phyloP scores from a whole-genome alignment of 2,888 invertebrate species.

The Rapana venosa region DNA sequence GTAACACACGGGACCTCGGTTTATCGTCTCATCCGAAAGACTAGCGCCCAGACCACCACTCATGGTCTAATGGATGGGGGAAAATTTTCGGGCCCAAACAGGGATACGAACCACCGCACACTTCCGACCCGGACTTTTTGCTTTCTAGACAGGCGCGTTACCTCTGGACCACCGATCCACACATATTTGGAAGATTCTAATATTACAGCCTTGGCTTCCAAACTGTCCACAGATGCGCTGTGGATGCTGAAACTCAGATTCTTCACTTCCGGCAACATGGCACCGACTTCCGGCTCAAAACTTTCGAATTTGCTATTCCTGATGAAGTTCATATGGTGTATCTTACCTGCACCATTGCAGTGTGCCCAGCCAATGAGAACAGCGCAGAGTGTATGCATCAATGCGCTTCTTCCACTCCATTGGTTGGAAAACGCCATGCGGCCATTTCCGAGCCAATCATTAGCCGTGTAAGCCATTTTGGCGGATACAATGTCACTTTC shows the following conservation, averaged over 20 bases:
- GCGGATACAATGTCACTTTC: not conserved
- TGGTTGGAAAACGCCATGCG: not conserved
- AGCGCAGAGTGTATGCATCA: constrained; percentile 43
- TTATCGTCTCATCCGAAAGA: no score
- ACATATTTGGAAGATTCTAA: no score
- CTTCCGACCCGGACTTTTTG: no score
- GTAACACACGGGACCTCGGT: no score
- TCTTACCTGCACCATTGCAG: constrained; percentile 57
- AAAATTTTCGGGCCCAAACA: no score
- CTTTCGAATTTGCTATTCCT: constrained; percentile 57
- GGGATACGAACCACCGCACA: no score
- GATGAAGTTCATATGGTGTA: constrained; percentile 54
- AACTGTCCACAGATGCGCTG: constrained; percentile 34
- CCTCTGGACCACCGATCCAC: no score
- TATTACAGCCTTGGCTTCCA: no score
- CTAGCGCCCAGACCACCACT: no score
- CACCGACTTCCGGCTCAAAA: constrained; percentile 57
- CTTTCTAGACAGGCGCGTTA: no score
- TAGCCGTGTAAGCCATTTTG: not conserved
- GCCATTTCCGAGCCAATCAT: not conserved
- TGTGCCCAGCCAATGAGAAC: constrained; percentile 53
- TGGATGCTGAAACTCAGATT: constrained; percentile 30
- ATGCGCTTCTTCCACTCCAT: constrained; percentile 37
- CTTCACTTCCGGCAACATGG: constrained; percentile 46
- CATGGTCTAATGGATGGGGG: no score